Evolutionary conservation across 2,113 vertebrate species (phyloP), one percentile per base, ranked within the genome.

Genomic region (Halichoerus grypus): DNA sequence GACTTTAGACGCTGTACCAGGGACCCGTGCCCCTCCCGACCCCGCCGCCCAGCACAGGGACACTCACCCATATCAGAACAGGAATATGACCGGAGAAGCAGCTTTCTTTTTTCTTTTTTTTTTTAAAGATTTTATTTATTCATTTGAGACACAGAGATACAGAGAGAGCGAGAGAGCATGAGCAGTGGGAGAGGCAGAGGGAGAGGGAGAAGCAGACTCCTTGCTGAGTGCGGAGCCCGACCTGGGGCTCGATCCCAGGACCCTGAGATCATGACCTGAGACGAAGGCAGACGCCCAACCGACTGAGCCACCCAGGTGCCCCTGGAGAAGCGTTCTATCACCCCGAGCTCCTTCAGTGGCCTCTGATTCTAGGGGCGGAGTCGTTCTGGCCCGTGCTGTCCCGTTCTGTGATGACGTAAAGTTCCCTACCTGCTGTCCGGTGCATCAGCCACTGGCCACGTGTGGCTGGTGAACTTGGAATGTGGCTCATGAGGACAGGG

Each of bases 11-110:
- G 57, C 15, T 18, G 19, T n/a, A 13, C 26, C 19, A 26, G 51
- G 39, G 72, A 31, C 4, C 2, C 0, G 10, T 10, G 49, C 0
- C 2, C 61, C 67, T 26, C 0, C 4, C 0, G 1, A 31, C 15
- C n/a, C 14, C 1, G 5, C 2, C 39, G 15, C 42, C 18, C 1
- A 69, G 82, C n/a, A 4, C 9, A 63, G 59, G 61, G 14, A 28
- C 91, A 95, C 93, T 97, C 89, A 97, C 97, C 92, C 0, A 8
- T 42, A 42, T 15, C 15, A 22, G 57, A 5, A 51, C 9, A 71
- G 76, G 42, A 65, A 8, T 4, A 10, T 0, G n/a, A 4, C 1
- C 12, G 0, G 31, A 13, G 71, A 49, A 51, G 46, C 87, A 71
- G 59, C 28, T 33, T 53, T 28, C 61, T 42, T 53, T 4, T 31